Conservation (phyloP, 2,888 invertebrate genomes). For the Antheraea yamamai region DNA sequence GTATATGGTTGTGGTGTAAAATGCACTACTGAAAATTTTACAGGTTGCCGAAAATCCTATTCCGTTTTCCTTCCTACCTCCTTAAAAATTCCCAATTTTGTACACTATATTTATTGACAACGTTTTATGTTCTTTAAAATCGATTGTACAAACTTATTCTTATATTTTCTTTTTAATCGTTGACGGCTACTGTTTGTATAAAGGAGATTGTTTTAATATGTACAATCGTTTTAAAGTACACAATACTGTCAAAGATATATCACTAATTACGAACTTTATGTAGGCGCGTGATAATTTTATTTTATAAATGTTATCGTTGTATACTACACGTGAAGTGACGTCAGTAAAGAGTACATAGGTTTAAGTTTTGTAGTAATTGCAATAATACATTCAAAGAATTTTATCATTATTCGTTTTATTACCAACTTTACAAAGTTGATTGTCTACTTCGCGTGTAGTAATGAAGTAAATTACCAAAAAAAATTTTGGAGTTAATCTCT, state of each 20-base stretch:
- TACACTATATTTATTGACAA: conserved; percentile 25
- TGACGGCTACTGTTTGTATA: neutral
- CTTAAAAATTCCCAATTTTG: conserved; percentile 16
- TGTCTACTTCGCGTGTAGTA: conserved; percentile 9
- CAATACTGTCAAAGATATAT: neutral
- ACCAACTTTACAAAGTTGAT: neutral
- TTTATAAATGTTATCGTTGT: neutral
- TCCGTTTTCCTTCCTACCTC: conserved; percentile 37
- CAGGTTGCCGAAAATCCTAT: conserved; percentile 63
- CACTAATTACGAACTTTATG: neutral
- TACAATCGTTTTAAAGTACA: conserved; percentile 10
- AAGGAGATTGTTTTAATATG: neutral
- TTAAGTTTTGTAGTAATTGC: neutral
- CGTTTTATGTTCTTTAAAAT: neutral
- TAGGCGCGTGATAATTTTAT: neutral
- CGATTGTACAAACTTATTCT: neutral
- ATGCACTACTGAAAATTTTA: conserved; percentile 51
- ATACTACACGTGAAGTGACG: conserved; percentile 4
- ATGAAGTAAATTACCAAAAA: neutral
- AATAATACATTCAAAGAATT: neutral
- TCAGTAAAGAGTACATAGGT: neutral
- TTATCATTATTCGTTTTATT: neutral
- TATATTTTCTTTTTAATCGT: neutral
- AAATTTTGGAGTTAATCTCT: neutral
- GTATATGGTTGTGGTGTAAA: conserved; percentile 14